Percentiles rank a stretch among this genome's conserved stretches.
Evolutionary conservation across 2,888 invertebrate genomes (phyloP).

Genomic region (Rotaria macrura): DNA sequence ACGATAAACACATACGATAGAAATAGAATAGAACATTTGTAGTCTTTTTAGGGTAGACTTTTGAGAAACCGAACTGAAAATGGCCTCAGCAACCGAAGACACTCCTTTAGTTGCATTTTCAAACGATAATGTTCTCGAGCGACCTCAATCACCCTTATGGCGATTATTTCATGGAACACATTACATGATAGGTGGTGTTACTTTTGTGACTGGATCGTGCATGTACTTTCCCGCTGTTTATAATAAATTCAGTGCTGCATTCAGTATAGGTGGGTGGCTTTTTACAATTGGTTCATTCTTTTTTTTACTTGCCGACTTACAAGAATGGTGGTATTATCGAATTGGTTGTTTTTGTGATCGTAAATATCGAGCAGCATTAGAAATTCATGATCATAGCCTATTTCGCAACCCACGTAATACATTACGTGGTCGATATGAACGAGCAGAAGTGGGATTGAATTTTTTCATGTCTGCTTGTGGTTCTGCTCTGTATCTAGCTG

Average conservation of each 20-base stretch:
- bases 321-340: conserved; percentile 14
- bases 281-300: not conserved
- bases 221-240: not conserved
- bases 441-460: not conserved
- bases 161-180: not conserved
- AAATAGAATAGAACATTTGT: too few species aligned
- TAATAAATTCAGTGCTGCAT: not conserved
- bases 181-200: not conserved
- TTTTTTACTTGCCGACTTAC: conserved; percentile 3
- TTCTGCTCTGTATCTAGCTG: not conserved
- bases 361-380: not conserved
- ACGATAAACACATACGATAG: too few species aligned
- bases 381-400: not conserved
- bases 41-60: too few species aligned
- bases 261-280: not conserved
- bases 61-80: too few species aligned
- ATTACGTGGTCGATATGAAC: not conserved
- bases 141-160: not conserved
- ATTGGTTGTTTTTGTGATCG: not conserved
- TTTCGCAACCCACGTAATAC: not conserved
- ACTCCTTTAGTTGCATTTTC: too few species aligned
- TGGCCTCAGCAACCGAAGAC: too few species aligned
- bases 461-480: not conserved
- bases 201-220: not conserved
- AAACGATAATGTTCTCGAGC: not conserved